phyloP scores from a whole-genome alignment of 2,797 vertebrate species.

The Tragopan temminckii region DNA sequence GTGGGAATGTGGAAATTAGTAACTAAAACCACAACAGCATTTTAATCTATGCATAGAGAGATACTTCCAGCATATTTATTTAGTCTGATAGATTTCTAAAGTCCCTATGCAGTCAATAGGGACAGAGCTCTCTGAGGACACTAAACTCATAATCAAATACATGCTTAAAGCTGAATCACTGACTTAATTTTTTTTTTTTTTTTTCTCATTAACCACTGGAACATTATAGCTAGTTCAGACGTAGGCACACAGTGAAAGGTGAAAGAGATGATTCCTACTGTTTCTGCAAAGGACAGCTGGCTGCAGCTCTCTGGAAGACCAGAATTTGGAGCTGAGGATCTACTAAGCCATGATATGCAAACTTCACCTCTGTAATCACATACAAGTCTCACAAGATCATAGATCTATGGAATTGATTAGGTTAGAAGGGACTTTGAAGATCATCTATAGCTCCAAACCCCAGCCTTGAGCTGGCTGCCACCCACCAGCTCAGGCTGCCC shows the following conservation, averaged over 20 bases:
- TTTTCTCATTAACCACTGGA: not conserved
- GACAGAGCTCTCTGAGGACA: not conserved
- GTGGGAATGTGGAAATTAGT: not conserved
- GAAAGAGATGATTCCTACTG: not conserved
- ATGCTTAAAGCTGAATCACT: not conserved
- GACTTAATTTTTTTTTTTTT: no score
- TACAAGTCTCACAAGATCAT: not conserved
- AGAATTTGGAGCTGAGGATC: not conserved
- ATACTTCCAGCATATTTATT: not conserved
- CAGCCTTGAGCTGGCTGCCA: no score
- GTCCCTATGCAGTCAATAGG: not conserved
- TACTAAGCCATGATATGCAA: not conserved
- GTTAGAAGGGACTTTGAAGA: no score
- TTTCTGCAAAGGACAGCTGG: not conserved
- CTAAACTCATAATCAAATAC: not conserved
- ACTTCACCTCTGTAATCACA: not conserved
- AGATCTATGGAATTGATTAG: no score
- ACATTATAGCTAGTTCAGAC: fast-evolving
- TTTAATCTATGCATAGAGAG: not conserved
- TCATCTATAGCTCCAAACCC: no score
- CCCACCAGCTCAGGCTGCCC: no score
- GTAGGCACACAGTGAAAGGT: fast-evolving
- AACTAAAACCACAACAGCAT: not conserved
- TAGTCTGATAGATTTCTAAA: not conserved
- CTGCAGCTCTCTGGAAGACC: not conserved